Evolutionary conservation across 37 sponge, comb jelly and placozoan species (phyloP).

Genomic region (Amphimedon queenslandica): DNA sequence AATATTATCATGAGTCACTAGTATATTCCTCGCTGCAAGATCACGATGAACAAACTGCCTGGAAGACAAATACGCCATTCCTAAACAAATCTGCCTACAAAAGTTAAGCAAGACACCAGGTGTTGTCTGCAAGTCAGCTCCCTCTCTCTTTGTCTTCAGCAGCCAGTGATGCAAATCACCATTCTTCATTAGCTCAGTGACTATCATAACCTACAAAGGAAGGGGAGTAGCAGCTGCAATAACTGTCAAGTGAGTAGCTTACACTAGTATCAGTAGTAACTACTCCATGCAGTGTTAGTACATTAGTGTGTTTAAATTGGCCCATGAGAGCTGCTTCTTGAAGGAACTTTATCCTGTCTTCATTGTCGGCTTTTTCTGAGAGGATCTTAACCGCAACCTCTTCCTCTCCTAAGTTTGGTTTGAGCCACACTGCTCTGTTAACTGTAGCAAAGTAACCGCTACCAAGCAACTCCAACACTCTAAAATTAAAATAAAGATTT

Average conservation of each 20-base stretch:
- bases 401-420: not conserved
- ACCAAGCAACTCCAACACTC: no score
- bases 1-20: conserved; percentile 33
- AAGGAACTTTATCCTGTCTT: conserved; percentile 15
- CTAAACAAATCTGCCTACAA: conserved; percentile 47
- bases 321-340: conserved; percentile 38
- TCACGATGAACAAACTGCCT: conserved; percentile 68
- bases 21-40: conserved; percentile 72
- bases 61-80: conserved; percentile 51
- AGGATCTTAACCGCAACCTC: conserved; percentile 31
- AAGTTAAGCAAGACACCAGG: conserved; percentile 25
- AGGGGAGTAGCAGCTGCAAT: no score
- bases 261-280: not conserved
- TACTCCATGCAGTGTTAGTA: conserved; percentile 4
- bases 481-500: no score
- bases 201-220: conserved; percentile 59
- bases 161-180: conserved; percentile 21
- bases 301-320: conserved; percentile 24
- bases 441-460: conserved; percentile 27
- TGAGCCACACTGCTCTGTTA: not conserved
- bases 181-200: conserved; percentile 44
- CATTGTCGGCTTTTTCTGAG: not conserved
- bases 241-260: no score
- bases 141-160: not conserved
- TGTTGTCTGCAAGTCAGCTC: not conserved